Evolutionary conservation across 2,797 vertebrate genomes (phyloP).

Genomic region (Bryconaethiops microstoma): DNA sequence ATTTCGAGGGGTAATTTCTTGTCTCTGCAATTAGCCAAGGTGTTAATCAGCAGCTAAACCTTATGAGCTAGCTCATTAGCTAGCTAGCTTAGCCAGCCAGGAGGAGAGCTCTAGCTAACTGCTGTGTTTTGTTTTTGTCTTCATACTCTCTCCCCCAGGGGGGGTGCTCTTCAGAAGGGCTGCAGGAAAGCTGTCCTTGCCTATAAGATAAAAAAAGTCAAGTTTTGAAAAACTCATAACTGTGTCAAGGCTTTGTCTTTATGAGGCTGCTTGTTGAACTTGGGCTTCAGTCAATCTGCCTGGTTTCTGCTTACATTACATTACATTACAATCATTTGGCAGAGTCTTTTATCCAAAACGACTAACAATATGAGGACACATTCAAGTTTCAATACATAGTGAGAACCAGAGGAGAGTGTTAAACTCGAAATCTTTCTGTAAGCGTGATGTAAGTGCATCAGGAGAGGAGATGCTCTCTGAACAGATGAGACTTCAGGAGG

Average conservation of each 20-base stretch:
- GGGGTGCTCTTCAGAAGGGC: neutral
- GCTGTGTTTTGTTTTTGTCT: constrained; percentile 4
- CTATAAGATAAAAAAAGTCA: neutral
- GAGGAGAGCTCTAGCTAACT: neutral
- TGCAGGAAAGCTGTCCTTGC: neutral
- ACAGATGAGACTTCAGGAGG: too few species aligned
- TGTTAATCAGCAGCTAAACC: constrained; percentile 35
- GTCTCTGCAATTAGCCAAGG: constrained; percentile 39
- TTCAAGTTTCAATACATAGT: too few species aligned
- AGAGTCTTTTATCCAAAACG: too few species aligned
- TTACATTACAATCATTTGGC: too few species aligned
- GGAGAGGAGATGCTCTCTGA: too few species aligned
- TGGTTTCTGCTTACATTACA: too few species aligned
- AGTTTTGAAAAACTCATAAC: neutral
- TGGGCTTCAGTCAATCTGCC: neutral
- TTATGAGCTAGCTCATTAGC: constrained; percentile 38
- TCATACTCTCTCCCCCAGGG: neutral
- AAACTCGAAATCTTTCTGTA: too few species aligned
- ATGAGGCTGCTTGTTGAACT: constrained; percentile 7
- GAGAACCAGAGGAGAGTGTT: too few species aligned
- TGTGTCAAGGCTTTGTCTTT: neutral
- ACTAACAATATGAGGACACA: too few species aligned
- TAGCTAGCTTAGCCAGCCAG: neutral
- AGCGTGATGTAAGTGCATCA: too few species aligned
- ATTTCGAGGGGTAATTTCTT: neutral